These are phyloP conservation scores for Sebastes variabilis DNA, from an alignment of 2,797 vertebrate species.

Conservation along the genomic window DNA sequence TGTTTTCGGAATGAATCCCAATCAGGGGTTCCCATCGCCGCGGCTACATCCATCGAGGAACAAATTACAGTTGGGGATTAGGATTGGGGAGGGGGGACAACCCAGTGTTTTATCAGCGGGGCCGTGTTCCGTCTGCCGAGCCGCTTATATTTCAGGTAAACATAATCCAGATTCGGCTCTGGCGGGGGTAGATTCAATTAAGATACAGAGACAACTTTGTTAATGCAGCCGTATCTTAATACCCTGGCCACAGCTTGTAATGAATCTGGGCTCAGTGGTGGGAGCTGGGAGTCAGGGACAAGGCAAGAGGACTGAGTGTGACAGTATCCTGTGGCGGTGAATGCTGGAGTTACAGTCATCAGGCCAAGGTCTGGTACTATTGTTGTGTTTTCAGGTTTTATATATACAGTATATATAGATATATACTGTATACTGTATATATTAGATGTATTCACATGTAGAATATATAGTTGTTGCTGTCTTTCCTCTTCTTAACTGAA, in stretches of 20 bases:
- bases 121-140: slow-evolving; percentile 79
- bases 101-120: slow-evolving; percentile 84
- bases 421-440: not conserved
- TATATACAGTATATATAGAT: not conserved
- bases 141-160: slow-evolving; percentile 89
- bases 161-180: slow-evolving; percentile 86
- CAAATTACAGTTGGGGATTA: slow-evolving; percentile 86
- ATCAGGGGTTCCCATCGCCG: slow-evolving; percentile 73
- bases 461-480: not conserved
- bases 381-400: slow-evolving; percentile 8
- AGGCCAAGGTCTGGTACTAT: slow-evolving; percentile 17
- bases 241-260: slow-evolving; percentile 84
- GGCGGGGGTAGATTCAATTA: slow-evolving; percentile 88
- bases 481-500: not conserved
- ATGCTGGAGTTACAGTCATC: slow-evolving; percentile 52
- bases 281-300: slow-evolving; percentile 68
- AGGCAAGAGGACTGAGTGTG: slow-evolving; percentile 62
- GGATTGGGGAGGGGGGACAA: slow-evolving; percentile 79
- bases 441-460: not conserved
- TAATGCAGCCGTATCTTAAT: slow-evolving; percentile 88
- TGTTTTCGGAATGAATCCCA: slow-evolving; percentile 73
- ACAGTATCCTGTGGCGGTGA: slow-evolving; percentile 52
- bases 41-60: slow-evolving; percentile 80
- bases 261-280: slow-evolving; percentile 82
- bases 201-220: slow-evolving; percentile 88